Evolutionary conservation across 2,888 invertebrate genomes (phyloP), one percentile per base, ranked within the genome.

Genomic region (Agrochola lychnidis): DNA sequence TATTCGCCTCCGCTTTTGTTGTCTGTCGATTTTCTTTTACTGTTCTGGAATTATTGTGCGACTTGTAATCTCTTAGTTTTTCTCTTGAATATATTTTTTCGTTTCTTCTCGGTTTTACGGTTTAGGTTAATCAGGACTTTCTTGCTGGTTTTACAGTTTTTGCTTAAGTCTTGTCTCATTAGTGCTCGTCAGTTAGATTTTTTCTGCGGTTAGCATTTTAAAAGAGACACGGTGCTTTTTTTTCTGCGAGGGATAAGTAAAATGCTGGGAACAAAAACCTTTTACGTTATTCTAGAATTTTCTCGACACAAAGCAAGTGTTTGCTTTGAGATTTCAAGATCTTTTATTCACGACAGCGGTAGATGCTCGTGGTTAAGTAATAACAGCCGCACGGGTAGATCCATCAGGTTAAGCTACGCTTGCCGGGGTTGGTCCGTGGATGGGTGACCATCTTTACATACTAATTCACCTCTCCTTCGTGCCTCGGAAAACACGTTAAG

Each of bases 11-110:
- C 14, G 40, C 40, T 78, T 82, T 83, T 77, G 73, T 79, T 66
- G 79, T 70, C 36, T 57, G 68, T 73, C 59, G 70, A 70, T 79
- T 69, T 78, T 84, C 72, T 82, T 87, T 82, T 73, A 75, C 30
- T 57, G 62, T 78, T 75, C 53, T 76, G 36, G 81, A 84, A 80
- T 78, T 82, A 80, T 80, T 78, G 45, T 74, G 61, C 3, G 81
- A 66, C 81, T 72, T 70, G 83, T 83, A 80, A 83, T 83, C 76
- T 82, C 70, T 77, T 56, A 72, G 81, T 71, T 80, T 71, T 71
- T 79, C 61, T 71, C 72, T 67, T 66, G 72, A 79, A 67, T 79
- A 67, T 70, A 70, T 82, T 72, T 83, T 57, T 81, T 71, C 45
- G 22, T 71, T 79, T 51, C 70, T 16, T 69, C 36, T 80, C 22